These are phyloP conservation scores for Peribatodes rhomboidaria DNA, from an alignment of 2,888 invertebrate genomes.

Conservation along the genomic window DNA sequence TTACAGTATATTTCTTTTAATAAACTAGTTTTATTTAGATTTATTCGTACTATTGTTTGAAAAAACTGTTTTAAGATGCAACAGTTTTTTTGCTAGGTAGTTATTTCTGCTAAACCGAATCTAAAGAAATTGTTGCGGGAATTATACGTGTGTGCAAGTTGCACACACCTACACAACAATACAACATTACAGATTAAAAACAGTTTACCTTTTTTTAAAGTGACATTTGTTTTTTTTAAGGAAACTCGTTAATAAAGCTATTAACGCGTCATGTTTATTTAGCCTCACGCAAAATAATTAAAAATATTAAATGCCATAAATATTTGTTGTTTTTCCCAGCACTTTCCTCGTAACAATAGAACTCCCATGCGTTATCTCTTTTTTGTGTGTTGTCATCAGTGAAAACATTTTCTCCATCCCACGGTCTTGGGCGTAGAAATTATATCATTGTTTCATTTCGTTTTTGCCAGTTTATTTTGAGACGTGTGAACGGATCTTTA, in stretches of 20 bases:
- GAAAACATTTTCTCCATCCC: slow-evolving; percentile 77
- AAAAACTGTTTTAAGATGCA: too few relatives aligned
- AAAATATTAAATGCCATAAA: slow-evolving; percentile 29
- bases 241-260: slow-evolving; percentile 1
- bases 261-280: slow-evolving; percentile 6
- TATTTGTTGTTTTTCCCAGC: slow-evolving; percentile 45
- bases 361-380: slow-evolving; percentile 68
- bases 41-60: too few relatives aligned
- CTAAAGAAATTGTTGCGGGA: too few relatives aligned
- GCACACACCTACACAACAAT: too few relatives aligned
- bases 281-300: slow-evolving; percentile 8
- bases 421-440: slow-evolving; percentile 72
- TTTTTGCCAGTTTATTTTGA: slow-evolving; percentile 43
- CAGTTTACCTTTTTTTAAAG: too few relatives aligned
- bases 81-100: too few relatives aligned
- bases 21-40: too few relatives aligned
- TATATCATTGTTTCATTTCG: slow-evolving; percentile 48
- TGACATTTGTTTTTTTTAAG: too few relatives aligned
- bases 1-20: too few relatives aligned
- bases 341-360: slow-evolving; percentile 69
- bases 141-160: too few relatives aligned
- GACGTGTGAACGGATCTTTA: slow-evolving; percentile 36
- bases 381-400: slow-evolving; percentile 66
- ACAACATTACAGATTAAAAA: too few relatives aligned
- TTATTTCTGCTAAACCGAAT: too few relatives aligned